Evolutionary conservation across 2,888 invertebrate species (phyloP).

Genomic region (Troides helena): DNA sequence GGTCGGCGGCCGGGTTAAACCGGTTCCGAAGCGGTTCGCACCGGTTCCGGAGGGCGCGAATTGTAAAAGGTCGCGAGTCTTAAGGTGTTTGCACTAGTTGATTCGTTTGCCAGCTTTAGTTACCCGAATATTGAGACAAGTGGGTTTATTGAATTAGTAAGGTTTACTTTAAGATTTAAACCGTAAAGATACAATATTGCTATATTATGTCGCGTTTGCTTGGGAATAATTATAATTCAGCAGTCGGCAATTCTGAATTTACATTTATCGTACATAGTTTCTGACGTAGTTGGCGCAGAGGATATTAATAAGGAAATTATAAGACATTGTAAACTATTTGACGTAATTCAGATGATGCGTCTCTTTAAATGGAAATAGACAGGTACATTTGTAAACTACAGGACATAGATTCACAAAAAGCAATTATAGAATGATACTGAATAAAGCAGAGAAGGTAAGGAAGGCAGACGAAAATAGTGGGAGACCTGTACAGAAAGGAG

Average conservation of each 20-base stretch:
- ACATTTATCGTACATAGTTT: conserved; percentile 13
- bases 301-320: not conserved
- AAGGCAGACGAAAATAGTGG: no score
- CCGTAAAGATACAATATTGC: conserved; percentile 12
- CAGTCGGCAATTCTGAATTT: conserved; percentile 9
- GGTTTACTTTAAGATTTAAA: conserved; percentile 18
- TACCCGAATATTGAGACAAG: conserved; percentile 12
- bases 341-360: no score
- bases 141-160: conserved; percentile 19
- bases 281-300: conserved; percentile 2
- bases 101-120: conserved; percentile 19
- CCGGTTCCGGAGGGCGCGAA: conserved; percentile 50
- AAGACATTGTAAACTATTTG: no score
- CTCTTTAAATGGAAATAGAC: no score
- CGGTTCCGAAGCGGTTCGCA: conserved; percentile 51
- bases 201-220: conserved; percentile 4
- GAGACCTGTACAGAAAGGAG: no score
- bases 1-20: conserved; percentile 61
- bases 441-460: no score
- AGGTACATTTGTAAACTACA: no score
- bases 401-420: no score
- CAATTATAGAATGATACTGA: no score
- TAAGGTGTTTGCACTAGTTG: conserved; percentile 43
- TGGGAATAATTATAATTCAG: conserved; percentile 18
- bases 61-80: conserved; percentile 47